A percentile compares a stretch with the other conserved stretches of the same genome.
These are phyloP conservation scores for Rugalucina vietnamica DNA, from an alignment of 2,888 invertebrate species.

Conservation along the genomic window DNA sequence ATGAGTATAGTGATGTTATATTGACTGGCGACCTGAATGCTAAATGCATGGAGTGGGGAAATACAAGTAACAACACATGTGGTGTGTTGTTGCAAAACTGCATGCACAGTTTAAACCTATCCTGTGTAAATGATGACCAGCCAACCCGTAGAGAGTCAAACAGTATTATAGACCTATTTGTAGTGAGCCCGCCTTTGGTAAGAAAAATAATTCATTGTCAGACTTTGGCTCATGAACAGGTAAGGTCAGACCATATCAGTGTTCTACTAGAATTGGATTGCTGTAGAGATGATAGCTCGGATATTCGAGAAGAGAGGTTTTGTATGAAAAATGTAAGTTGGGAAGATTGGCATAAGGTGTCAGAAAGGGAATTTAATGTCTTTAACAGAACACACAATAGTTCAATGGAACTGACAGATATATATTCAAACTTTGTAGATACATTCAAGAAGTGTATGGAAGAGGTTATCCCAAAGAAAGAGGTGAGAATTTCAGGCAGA, in stretches of 20 bases:
- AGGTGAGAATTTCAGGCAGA: not conserved
- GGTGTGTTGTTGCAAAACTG: not conserved
- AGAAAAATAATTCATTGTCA: slow-evolving; percentile 4
- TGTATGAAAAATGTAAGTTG: not conserved
- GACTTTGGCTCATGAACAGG: slow-evolving; percentile 17
- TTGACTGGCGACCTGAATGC: not conserved
- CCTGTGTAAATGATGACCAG: not conserved
- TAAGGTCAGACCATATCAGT: slow-evolving; percentile 25
- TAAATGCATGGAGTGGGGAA: not conserved
- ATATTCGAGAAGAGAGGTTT: not conserved
- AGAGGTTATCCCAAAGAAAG: not conserved
- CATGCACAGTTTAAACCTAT: not conserved
- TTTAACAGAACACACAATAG: not conserved
- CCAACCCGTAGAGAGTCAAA: slow-evolving; percentile 22
- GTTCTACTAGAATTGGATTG: not conserved
- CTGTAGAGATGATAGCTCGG: not conserved
- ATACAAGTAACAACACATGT: not conserved
- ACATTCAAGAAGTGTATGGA: slow-evolving; percentile 6
- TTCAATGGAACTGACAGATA: not conserved
- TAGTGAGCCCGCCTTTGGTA: not conserved
- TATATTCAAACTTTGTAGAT: not conserved
- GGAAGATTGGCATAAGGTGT: not conserved
- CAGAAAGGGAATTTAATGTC: not conserved
- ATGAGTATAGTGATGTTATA: not conserved
- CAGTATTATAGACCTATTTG: slow-evolving; percentile 27